These are phyloP conservation scores for Lepidothrix coronata DNA, from an alignment of 2,113 vertebrate species.

Conservation along the genomic window DNA sequence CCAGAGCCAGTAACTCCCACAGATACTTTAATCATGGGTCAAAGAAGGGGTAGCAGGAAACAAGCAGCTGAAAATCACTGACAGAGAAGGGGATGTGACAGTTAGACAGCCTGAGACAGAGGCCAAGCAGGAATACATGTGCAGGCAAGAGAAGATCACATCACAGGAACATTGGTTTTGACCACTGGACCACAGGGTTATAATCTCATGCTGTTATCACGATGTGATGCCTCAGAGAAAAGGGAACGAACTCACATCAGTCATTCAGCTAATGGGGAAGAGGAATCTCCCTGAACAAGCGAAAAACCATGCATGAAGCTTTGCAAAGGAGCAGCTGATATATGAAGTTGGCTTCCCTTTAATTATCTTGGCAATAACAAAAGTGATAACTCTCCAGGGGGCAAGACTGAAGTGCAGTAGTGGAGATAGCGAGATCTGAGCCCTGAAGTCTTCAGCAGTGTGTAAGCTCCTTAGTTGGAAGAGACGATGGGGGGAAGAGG, in stretches of 20 bases:
- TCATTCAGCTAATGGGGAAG: fast-evolving
- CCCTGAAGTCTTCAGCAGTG: neutral
- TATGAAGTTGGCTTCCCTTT: neutral
- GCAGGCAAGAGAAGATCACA: neutral
- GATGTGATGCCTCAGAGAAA: neutral
- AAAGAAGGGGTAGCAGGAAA: neutral
- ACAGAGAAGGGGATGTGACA: neutral
- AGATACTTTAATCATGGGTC: neutral
- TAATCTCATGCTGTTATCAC: neutral
- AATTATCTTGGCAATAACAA: neutral
- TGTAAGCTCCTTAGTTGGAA: neutral
- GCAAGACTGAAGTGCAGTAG: neutral
- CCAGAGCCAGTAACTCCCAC: neutral
- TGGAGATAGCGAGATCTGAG: neutral
- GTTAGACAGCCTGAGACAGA: neutral
- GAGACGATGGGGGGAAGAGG: neutral
- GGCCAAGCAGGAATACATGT: neutral
- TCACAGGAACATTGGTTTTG: neutral
- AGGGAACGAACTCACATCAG: neutral
- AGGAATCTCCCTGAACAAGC: neutral
- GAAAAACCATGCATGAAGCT: neutral
- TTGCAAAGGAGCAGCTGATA: neutral
- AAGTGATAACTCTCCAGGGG: neutral
- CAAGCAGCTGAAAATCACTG: neutral
- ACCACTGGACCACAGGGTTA: neutral